A percentile compares a stretch with the other conserved stretches of the same genome.
Evolutionary conservation across 2,888 invertebrate genomes (phyloP).

Genomic region (Protodeltote pygarga): DNA sequence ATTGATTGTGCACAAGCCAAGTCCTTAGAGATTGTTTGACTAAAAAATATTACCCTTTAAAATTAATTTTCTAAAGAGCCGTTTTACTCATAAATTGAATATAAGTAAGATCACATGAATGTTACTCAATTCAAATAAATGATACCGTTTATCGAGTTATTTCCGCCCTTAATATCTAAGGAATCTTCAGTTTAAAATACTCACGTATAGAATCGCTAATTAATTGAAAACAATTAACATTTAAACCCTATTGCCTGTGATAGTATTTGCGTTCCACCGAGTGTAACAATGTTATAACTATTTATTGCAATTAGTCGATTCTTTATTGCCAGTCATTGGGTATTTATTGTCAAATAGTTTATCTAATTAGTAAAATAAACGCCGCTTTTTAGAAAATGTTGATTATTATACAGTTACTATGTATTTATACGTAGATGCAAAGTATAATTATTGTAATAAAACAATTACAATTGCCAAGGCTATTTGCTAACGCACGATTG

Average conservation of each 20-base stretch:
- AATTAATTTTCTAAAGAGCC: too few relatives aligned
- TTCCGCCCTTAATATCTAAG: neutral
- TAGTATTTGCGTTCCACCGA: conserved; percentile 10
- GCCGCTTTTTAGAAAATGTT: conserved; percentile 17
- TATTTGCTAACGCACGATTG: conserved; percentile 10
- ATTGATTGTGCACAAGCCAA: too few relatives aligned
- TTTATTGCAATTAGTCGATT: conserved; percentile 41
- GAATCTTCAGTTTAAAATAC: conserved; percentile 3
- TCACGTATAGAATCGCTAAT: neutral
- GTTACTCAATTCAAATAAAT: too few relatives aligned
- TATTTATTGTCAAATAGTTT: conserved; percentile 30
- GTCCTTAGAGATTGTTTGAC: too few relatives aligned
- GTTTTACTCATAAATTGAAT: too few relatives aligned
- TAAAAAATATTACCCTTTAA: too few relatives aligned
- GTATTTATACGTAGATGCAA: conserved; percentile 1
- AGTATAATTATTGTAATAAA: conserved; percentile 16
- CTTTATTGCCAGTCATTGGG: conserved; percentile 27
- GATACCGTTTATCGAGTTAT: too few relatives aligned
- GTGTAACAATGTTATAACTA: conserved; percentile 7
- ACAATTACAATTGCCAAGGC: conserved; percentile 20
- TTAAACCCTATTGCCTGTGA: neutral
- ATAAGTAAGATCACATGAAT: too few relatives aligned
- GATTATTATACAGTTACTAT: conserved; percentile 7
- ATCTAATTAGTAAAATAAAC: conserved; percentile 20
- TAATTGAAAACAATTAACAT: conserved; percentile 12